Conservation (phyloP, 2,113 vertebrate species). For the Piprites chloris region DNA sequence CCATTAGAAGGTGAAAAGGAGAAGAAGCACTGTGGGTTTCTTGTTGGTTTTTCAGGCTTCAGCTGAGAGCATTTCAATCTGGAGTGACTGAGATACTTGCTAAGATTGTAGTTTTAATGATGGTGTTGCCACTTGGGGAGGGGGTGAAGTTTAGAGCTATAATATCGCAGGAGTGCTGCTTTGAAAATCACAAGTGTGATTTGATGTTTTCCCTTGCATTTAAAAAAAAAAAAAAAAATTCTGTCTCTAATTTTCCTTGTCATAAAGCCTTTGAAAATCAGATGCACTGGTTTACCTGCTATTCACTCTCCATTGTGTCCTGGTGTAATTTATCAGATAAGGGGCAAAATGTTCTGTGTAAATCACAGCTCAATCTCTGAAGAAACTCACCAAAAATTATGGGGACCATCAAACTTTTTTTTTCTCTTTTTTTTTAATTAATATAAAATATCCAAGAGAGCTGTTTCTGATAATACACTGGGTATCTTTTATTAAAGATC, state of each 20-base stretch:
- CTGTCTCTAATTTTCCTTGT: background rate
- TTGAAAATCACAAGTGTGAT: background rate
- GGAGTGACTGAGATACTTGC: background rate
- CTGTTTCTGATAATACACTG: background rate
- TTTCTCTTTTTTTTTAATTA: background rate
- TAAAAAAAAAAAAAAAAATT: background rate
- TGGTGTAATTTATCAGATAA: background rate
- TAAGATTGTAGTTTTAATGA: background rate
- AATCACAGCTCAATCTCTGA: constrained; percentile 10
- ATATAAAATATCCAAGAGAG: background rate
- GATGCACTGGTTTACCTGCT: background rate
- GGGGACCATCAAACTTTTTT: background rate
- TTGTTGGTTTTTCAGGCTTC: background rate
- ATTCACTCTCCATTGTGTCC: background rate
- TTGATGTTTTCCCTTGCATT: background rate
- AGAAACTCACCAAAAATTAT: background rate
- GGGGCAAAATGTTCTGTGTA: background rate
- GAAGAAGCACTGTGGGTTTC: background rate
- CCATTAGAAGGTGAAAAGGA: constrained; percentile 8
- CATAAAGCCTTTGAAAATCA: background rate
- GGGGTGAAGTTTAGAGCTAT: background rate
- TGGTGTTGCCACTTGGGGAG: background rate
- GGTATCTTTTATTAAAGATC: background rate
- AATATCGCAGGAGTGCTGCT: background rate
- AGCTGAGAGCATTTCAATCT: background rate